These are phyloP conservation scores for Paraescarpia echinospica DNA, from an alignment of 1,140 invertebrate species.

Conservation along the genomic window DNA sequence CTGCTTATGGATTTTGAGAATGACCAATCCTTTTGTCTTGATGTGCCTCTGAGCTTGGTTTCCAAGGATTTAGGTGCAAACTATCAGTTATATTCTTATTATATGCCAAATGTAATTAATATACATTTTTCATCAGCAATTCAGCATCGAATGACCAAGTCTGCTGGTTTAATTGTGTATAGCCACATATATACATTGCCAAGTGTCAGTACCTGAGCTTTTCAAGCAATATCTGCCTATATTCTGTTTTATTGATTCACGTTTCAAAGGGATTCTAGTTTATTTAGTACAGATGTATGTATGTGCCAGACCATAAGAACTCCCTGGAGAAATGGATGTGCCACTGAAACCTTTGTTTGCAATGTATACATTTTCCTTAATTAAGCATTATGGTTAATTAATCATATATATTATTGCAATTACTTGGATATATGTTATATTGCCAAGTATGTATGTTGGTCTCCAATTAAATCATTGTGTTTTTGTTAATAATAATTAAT, in stretches of 20 bases:
- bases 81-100: no score
- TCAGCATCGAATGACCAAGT: no score
- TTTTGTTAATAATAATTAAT: neutral
- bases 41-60: no score
- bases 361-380: neutral
- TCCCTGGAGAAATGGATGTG: neutral
- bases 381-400: conserved; percentile 12
- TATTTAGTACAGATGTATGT: neutral
- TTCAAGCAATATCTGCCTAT: neutral
- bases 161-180: no score
- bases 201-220: neutral
- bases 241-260: neutral
- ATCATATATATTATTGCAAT: conserved; percentile 9
- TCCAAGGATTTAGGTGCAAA: no score
- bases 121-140: neutral
- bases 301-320: neutral
- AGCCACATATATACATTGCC: neutral
- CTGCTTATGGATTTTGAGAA: no score
- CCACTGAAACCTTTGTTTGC: neutral
- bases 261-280: neutral
- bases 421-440: neutral
- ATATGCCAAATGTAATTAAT: neutral
- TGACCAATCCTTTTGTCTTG: no score
- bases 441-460: neutral
- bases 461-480: neutral